Conservation (phyloP, 2,797 vertebrate genomes). For the Siniperca obscura region DNA sequence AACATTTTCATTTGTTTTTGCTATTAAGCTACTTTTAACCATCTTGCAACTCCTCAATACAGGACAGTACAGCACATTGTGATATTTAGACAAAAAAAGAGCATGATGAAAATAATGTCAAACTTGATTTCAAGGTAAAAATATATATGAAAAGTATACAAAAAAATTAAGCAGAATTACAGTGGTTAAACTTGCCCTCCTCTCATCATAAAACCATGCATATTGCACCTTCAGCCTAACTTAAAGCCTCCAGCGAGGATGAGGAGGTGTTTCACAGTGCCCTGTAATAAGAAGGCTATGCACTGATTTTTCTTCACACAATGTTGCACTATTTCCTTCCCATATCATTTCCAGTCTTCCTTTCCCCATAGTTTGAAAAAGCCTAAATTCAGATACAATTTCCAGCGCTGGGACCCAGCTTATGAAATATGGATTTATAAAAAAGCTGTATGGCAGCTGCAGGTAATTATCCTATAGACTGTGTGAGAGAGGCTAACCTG, state of each 20-base stretch:
- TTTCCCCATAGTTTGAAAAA: slow-evolving; percentile 37
- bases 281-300: slow-evolving; percentile 42
- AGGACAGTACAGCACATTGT: not conserved
- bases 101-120: slow-evolving; percentile 1
- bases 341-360: slow-evolving; percentile 60
- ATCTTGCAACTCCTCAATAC: not conserved
- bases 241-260: slow-evolving; percentile 11
- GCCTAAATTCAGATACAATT: slow-evolving; percentile 72
- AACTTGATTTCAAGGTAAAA: not conserved
- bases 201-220: not conserved
- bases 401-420: slow-evolving; percentile 63
- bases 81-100: not conserved
- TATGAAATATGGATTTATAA: slow-evolving; percentile 79
- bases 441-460: slow-evolving; percentile 71
- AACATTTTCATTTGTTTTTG: not conserved
- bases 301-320: slow-evolving; percentile 36
- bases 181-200: not conserved
- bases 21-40: too few relatives aligned
- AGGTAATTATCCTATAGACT: slow-evolving; percentile 72
- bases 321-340: slow-evolving; percentile 47
- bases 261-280: slow-evolving; percentile 21
- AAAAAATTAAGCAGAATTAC: not conserved
- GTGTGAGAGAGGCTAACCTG: slow-evolving; percentile 57
- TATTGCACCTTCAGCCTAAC: not conserved
- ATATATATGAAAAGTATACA: too few relatives aligned